A percentile compares a stretch with the other conserved stretches of the same genome.
Conservation (phyloP, 2,797 vertebrate genomes). For the Ctenosaura bakeri region DNA sequence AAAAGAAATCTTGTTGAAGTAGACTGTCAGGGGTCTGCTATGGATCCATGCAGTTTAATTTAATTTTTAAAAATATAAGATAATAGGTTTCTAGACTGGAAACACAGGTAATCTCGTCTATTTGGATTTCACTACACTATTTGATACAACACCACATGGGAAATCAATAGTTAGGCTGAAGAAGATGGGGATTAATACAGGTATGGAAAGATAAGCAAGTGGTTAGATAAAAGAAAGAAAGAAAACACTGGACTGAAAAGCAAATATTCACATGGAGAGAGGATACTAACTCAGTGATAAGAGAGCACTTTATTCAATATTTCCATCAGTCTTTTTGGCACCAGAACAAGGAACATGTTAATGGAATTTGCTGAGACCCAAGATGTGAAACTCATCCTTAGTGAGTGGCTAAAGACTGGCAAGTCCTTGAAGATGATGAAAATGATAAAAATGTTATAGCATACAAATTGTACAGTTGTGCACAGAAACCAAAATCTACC, state of each 20-base stretch:
- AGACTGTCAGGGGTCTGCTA: neutral
- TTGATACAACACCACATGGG: conserved; percentile 31
- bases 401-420: neutral
- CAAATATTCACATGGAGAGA: neutral
- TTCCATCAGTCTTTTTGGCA: conserved; percentile 23
- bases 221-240: conserved; percentile 25
- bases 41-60: conserved; percentile 22
- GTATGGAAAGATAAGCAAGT: conserved; percentile 38
- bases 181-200: conserved; percentile 29
- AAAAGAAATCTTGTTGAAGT: conserved; percentile 11
- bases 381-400: conserved; percentile 8
- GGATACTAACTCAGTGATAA: conserved; percentile 22
- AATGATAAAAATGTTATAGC: neutral
- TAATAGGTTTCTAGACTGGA: conserved; percentile 22
- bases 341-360: conserved; percentile 11
- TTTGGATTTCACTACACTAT: conserved; percentile 34
- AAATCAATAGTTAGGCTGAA: conserved; percentile 41
- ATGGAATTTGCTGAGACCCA: conserved; percentile 2
- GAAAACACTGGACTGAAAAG: conserved; percentile 14
- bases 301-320: conserved; percentile 3
- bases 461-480: conserved; percentile 2
- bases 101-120: conserved; percentile 26
- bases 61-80: conserved; percentile 18
- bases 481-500: neutral
- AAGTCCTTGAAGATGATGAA: conserved; percentile 11